These are phyloP conservation scores for Akabosia matsudoensis DNA, from an alignment of 1,140 invertebrate species.

Conservation along the genomic window DNA sequence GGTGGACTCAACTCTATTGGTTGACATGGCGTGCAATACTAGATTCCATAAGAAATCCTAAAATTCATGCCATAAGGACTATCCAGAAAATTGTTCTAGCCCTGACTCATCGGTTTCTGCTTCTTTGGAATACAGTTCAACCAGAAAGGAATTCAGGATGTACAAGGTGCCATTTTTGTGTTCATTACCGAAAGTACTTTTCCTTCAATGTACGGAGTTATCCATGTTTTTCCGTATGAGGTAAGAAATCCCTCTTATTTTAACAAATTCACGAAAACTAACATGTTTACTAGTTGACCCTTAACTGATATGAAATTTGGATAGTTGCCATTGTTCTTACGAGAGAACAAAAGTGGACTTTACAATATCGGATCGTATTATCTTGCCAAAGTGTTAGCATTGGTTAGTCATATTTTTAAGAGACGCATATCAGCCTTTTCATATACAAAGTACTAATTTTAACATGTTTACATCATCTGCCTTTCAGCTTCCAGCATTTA, in stretches of 20 bases:
- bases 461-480: no score
- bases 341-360: constrained; percentile 73
- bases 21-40: constrained; percentile 66
- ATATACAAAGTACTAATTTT: constrained; percentile 40
- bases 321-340: constrained; percentile 66
- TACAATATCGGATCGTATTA: constrained; percentile 73
- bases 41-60: constrained; percentile 67
- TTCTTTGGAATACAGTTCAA: constrained; percentile 66
- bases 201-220: constrained; percentile 76
- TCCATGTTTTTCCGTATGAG: constrained; percentile 72
- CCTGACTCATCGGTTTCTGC: constrained; percentile 71
- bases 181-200: constrained; percentile 83
- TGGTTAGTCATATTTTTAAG: constrained; percentile 65
- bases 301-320: not conserved
- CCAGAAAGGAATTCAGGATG: constrained; percentile 74
- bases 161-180: constrained; percentile 77
- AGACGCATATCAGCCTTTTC: no score
- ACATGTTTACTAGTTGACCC: not conserved
- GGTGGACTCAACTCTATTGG: constrained; percentile 65
- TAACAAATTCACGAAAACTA: not conserved
- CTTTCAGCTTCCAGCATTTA: constrained; percentile 72
- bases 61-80: constrained; percentile 65
- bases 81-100: constrained; percentile 74
- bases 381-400: constrained; percentile 66
- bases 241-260: not conserved